Percentiles rank a stretch among this genome's conserved stretches.
These are phyloP conservation scores for Chrysotoxum bicinctum DNA, from an alignment of 2,888 invertebrate genomes.

Conservation along the genomic window DNA sequence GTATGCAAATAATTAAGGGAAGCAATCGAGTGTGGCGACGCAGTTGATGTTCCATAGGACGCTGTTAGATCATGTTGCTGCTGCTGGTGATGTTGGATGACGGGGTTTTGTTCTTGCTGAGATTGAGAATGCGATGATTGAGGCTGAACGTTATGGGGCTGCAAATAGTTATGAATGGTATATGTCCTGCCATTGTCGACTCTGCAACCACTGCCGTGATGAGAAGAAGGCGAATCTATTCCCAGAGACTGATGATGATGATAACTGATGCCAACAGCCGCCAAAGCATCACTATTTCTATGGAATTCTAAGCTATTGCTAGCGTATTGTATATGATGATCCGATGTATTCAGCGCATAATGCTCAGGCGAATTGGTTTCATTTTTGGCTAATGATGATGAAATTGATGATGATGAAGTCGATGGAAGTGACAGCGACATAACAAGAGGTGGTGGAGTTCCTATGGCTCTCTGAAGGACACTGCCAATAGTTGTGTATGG, in stretches of 20 bases:
- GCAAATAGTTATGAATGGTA: conserved; percentile 70
- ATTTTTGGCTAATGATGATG: conserved; percentile 63
- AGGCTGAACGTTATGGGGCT: conserved; percentile 61
- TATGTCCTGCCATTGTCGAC: conserved; percentile 49
- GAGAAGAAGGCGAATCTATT: conserved; percentile 55
- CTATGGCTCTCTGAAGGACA: conserved; percentile 46
- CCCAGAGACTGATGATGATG: conserved; percentile 57
- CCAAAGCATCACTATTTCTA: conserved; percentile 51
- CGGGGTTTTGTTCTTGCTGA: conserved; percentile 56
- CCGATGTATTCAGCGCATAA: conserved; percentile 51
- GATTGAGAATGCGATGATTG: conserved; percentile 56
- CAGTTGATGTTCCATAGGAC: conserved; percentile 68
- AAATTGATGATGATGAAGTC: conserved; percentile 48
- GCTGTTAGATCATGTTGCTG: conserved; percentile 65
- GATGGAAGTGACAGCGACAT: conserved; percentile 51
- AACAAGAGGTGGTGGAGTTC: conserved; percentile 55
- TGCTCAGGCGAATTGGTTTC: conserved; percentile 63
- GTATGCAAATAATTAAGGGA: conserved; percentile 79
- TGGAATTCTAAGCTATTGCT: conserved; percentile 61
- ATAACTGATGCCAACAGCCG: conserved; percentile 48
- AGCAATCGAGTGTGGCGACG: conserved; percentile 79
- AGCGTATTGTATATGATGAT: conserved; percentile 56
- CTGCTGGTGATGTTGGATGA: conserved; percentile 56
- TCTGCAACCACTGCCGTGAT: conserved; percentile 23
- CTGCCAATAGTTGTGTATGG: conserved; percentile 74